Conservation (phyloP, 1,140 invertebrate species). For the Brachionus asplanchnoidis region DNA sequence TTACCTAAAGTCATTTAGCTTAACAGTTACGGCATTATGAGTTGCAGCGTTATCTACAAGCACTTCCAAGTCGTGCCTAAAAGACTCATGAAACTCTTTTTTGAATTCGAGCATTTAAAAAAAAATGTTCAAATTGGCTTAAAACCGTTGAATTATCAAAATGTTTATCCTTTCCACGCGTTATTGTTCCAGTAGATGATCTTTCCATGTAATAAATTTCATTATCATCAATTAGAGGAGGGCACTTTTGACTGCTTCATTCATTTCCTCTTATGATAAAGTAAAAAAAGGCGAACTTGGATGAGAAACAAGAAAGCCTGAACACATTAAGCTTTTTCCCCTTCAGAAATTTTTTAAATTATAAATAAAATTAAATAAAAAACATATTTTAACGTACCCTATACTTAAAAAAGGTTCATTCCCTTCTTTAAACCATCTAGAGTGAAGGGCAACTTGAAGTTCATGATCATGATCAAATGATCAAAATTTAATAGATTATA, state of each 20-base stretch:
- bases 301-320: not conserved
- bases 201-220: not conserved
- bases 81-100: not conserved
- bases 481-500: too few relatives aligned
- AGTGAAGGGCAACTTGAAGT: too few relatives aligned
- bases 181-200: not conserved
- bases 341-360: too few relatives aligned
- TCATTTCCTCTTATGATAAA: too few relatives aligned
- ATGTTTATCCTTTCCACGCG: not conserved
- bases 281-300: not conserved
- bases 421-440: too few relatives aligned
- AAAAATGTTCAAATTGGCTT: not conserved
- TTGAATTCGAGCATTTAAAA: not conserved
- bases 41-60: not conserved
- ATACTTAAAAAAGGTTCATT: too few relatives aligned
- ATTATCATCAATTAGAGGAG: not conserved
- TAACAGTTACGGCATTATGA: not conserved
- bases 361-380: too few relatives aligned
- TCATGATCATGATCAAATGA: too few relatives aligned
- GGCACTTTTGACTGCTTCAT: too few relatives aligned
- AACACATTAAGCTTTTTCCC: not conserved
- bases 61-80: not conserved
- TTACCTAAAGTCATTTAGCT: not conserved
- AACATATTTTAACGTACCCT: too few relatives aligned
- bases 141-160: not conserved